phyloP scores from a whole-genome alignment of 2,888 invertebrate species.

The Microctonus hyperodae region DNA sequence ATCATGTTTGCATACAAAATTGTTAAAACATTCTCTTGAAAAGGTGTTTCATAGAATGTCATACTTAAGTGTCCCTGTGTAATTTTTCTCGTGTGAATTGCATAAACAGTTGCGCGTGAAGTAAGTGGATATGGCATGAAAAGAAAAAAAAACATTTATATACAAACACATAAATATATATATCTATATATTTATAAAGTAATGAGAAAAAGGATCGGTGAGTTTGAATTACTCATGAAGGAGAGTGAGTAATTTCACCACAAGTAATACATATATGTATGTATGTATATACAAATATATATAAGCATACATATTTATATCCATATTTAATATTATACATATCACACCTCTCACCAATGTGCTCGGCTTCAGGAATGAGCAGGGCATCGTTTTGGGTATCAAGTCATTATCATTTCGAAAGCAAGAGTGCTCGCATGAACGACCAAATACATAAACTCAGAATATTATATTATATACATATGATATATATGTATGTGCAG shows the following conservation, averaged over 20 bases:
- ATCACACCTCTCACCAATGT: too few species aligned
- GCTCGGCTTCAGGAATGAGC: too few species aligned
- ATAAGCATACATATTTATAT: too few species aligned
- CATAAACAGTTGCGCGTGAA: neutral
- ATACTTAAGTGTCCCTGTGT: neutral
- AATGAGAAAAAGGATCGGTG: neutral
- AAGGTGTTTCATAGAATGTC: neutral
- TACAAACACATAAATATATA: neutral
- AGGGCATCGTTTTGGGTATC: conserved; percentile 46
- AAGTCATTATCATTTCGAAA: conserved; percentile 62
- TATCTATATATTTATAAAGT: neutral
- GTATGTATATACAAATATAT: neutral
- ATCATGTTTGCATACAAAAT: neutral
- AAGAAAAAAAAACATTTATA: neutral
- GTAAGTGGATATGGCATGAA: neutral
- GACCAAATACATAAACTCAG: conserved; percentile 11
- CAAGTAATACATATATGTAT: neutral
- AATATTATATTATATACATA: neutral
- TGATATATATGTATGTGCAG: too few species aligned
- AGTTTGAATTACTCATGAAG: conserved; percentile 9
- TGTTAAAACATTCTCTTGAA: neutral
- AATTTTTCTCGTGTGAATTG: neutral
- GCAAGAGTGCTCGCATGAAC: conserved; percentile 47
- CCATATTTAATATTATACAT: too few species aligned
- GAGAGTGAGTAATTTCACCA: neutral